Evolutionary conservation across 2,888 invertebrate genomes (phyloP).

Genomic region (Bombylius discolor): DNA sequence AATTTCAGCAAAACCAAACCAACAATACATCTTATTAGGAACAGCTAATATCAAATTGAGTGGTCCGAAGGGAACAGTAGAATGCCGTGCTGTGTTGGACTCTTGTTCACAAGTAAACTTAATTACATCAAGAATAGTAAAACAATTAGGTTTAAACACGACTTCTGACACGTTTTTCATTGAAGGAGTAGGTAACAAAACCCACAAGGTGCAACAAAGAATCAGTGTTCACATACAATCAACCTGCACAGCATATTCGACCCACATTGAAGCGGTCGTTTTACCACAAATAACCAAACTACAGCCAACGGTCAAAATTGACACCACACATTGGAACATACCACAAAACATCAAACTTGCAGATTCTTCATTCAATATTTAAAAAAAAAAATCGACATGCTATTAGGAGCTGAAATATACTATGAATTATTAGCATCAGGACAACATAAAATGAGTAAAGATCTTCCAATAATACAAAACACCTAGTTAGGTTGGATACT

Average conservation of each 20-base stretch:
- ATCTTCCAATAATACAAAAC: background rate
- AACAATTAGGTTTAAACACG: background rate
- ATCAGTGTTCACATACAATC: background rate
- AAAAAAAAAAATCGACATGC: background rate
- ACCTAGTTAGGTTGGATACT: background rate
- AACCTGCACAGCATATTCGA: background rate
- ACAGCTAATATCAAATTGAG: background rate
- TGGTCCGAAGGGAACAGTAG: background rate
- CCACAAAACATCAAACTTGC: background rate
- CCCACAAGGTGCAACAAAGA: background rate
- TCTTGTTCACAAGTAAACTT: too few relatives aligned
- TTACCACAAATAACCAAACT: background rate
- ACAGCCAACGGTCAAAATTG: background rate
- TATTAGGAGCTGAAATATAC: background rate
- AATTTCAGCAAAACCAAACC: too few relatives aligned
- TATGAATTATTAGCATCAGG: background rate
- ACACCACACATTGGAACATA: background rate
- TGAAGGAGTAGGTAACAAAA: too few relatives aligned
- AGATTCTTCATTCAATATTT: background rate
- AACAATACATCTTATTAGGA: too few relatives aligned
- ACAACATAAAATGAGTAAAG: background rate
- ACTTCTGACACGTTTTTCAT: too few relatives aligned
- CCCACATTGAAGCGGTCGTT: background rate
- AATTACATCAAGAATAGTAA: background rate
- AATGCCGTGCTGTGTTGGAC: too few relatives aligned